phyloP scores from a whole-genome alignment of 2,113 vertebrate genomes.

The Bubo bubo region DNA sequence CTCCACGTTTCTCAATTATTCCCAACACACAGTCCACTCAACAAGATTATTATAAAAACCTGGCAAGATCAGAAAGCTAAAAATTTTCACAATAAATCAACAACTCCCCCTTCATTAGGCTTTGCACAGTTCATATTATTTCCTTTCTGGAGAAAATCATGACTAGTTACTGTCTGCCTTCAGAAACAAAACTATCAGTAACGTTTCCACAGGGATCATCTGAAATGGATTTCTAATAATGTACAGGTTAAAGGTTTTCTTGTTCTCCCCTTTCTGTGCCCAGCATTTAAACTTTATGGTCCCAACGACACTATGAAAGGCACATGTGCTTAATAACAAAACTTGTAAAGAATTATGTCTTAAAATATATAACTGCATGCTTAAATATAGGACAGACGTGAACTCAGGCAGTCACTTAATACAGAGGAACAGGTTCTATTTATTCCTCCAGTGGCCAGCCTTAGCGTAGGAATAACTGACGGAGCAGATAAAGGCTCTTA shows the following conservation, averaged over 20 bases:
- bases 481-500: conserved; percentile 20
- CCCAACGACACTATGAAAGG: neutral
- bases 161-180: conserved; percentile 3
- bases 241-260: conserved; percentile 14
- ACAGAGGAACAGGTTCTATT: conserved; percentile 29
- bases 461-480: conserved; percentile 8
- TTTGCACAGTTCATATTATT: neutral
- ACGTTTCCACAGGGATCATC: conserved; percentile 7
- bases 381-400: conserved; percentile 31
- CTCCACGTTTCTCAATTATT: neutral
- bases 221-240: conserved; percentile 35
- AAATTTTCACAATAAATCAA: neutral
- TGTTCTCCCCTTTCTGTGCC: conserved; percentile 14
- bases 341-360: conserved; percentile 9
- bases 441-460: conserved; percentile 17
- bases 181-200: neutral
- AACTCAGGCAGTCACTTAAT: neutral
- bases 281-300: conserved; percentile 19
- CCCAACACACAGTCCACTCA: neutral
- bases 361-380: neutral
- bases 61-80: neutral
- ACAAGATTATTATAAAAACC: neutral
- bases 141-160: conserved; percentile 25
- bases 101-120: neutral
- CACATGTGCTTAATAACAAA: conserved; percentile 34